Percentiles rank a stretch among this genome's conserved stretches.
Conservation (phyloP, 2,113 vertebrate genomes). For the Lathamus discolor region DNA sequence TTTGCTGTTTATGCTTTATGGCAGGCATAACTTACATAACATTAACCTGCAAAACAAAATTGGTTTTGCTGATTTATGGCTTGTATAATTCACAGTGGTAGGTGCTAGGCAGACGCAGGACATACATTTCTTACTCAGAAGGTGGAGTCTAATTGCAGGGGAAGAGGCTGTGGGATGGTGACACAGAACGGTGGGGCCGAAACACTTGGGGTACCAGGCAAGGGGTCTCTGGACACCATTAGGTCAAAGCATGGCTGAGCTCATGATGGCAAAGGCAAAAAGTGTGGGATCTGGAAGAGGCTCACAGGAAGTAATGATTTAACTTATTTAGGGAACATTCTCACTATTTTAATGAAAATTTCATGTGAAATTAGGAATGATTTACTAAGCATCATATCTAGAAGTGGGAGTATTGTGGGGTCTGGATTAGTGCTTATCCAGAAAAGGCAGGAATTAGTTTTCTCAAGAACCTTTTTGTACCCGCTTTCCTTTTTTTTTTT, state of each 20-base stretch:
- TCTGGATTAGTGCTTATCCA: background rate
- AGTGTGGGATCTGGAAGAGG: background rate
- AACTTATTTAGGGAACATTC: background rate
- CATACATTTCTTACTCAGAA: background rate
- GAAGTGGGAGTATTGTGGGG: background rate
- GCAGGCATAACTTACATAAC: background rate
- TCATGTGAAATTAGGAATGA: background rate
- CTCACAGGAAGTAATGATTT: background rate
- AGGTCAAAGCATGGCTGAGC: background rate
- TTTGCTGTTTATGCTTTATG: background rate
- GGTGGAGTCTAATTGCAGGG: background rate
- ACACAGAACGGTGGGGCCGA: fast-evolving
- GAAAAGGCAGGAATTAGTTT: background rate
- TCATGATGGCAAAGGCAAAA: background rate
- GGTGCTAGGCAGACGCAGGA: background rate
- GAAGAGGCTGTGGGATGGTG: background rate
- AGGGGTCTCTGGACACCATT: background rate
- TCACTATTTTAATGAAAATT: background rate
- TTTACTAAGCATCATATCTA: background rate
- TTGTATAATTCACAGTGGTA: background rate
- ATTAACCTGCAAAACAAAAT: background rate
- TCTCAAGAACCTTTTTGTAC: background rate
- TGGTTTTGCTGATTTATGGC: background rate
- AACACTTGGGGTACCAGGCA: fast-evolving
- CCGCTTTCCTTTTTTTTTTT: background rate